Evolutionary conservation across 2,797 vertebrate species (phyloP).

Genomic region (Karalla daura): DNA sequence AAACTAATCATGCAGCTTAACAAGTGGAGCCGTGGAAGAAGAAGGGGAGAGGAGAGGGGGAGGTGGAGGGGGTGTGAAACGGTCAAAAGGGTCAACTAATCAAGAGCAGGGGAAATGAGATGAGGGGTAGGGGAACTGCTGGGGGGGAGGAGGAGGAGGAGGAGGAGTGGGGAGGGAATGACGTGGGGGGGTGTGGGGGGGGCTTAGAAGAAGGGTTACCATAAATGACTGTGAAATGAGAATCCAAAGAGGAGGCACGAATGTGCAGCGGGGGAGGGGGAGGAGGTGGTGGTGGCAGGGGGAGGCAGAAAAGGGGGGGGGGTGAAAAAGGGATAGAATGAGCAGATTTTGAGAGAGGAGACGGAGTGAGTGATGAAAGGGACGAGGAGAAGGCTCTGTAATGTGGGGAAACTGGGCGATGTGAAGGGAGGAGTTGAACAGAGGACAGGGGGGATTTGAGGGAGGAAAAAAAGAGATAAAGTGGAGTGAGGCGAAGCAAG

Average conservation of each 20-base stretch:
- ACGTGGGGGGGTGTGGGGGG: conserved; percentile 58
- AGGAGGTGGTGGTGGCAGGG: conserved; percentile 56
- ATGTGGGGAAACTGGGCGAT: conserved; percentile 55
- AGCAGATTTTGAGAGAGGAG: conserved; percentile 54
- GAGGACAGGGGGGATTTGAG: conserved; percentile 50
- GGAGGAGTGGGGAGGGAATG: conserved; percentile 73
- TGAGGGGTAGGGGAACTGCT: conserved; percentile 42
- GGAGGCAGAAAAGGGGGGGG: conserved; percentile 38
- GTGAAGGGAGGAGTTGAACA: conserved; percentile 36
- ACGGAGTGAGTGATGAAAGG: conserved; percentile 39
- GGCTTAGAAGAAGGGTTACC: conserved; percentile 73
- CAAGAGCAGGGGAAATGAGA: conserved; percentile 79
- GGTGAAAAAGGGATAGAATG: conserved; percentile 60
- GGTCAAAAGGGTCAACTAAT: conserved; percentile 78
- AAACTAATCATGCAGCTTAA: conserved; percentile 79
- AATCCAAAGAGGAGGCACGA: conserved; percentile 66
- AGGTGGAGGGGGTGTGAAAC: conserved; percentile 47
- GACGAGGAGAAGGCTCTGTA: conserved; percentile 42
- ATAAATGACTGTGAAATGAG: conserved; percentile 83
- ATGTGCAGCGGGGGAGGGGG: conserved; percentile 55
- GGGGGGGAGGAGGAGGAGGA: conserved; percentile 10
- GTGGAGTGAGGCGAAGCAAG: conserved; percentile 30
- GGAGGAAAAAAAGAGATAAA: conserved; percentile 13
- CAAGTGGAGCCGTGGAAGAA: conserved; percentile 61
- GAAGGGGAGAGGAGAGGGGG: conserved; percentile 5